A percentile compares a stretch with the other conserved stretches of the same genome.
phyloP scores from a whole-genome alignment of 1,140 invertebrate species.

The Forficula auricularia region DNA sequence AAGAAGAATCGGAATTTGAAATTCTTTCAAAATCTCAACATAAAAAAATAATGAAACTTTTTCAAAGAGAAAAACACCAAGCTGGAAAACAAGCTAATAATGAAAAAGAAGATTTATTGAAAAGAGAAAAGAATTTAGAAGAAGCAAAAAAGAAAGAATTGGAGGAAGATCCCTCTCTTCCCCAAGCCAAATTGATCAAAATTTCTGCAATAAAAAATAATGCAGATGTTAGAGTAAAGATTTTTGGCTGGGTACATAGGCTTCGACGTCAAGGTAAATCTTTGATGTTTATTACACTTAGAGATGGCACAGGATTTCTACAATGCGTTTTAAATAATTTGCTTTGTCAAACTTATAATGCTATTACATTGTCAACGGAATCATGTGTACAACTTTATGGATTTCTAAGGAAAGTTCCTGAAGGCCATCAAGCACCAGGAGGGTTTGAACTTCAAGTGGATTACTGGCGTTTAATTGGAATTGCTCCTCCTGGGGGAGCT shows the following conservation, averaged over 20 bases:
- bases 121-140: slow-evolving; percentile 72
- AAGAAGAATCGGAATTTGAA: slow-evolving; percentile 52
- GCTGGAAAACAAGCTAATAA: slow-evolving; percentile 56
- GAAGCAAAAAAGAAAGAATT: slow-evolving; percentile 79
- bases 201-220: slow-evolving; percentile 45
- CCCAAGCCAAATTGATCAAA: slow-evolving; percentile 56
- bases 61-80: slow-evolving; percentile 63
- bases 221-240: slow-evolving; percentile 56
- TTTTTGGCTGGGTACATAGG: slow-evolving; percentile 91
- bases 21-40: slow-evolving; percentile 78
- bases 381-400: slow-evolving; percentile 77
- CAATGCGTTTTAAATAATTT: slow-evolving; percentile 79
- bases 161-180: slow-evolving; percentile 55
- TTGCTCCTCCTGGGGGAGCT: slow-evolving; percentile 88
- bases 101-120: slow-evolving; percentile 65
- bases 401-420: slow-evolving; percentile 59
- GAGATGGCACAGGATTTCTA: slow-evolving; percentile 91
- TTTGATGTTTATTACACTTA: slow-evolving; percentile 82
- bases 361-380: slow-evolving; percentile 77
- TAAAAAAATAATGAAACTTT: slow-evolving; percentile 88
- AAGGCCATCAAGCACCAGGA: slow-evolving; percentile 92
- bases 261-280: slow-evolving; percentile 81
- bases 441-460: slow-evolving; percentile 87
- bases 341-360: slow-evolving; percentile 88
- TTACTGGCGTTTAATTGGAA: slow-evolving; percentile 85